Percentiles rank a stretch among this genome's conserved stretches.
These are phyloP conservation scores for Spodoptera frugiperda DNA, from an alignment of 1,140 invertebrate genomes.

Conservation along the genomic window DNA sequence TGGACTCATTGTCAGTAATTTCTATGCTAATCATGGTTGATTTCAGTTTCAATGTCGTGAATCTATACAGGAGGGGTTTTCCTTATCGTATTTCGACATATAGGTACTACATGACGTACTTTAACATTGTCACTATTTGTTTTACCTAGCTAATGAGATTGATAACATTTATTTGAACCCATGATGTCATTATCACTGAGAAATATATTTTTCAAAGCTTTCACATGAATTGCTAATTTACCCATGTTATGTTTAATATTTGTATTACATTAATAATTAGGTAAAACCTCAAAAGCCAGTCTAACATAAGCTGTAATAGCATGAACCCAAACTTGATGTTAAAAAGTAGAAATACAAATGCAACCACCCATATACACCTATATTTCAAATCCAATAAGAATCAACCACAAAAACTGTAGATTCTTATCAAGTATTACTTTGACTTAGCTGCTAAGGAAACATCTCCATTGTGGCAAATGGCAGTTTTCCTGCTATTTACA, in stretches of 20 bases:
- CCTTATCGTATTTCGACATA: constrained; percentile 31
- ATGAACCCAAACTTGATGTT: background rate
- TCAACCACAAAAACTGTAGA: constrained; percentile 2
- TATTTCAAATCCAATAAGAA: constrained; percentile 10
- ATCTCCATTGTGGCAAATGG: constrained; percentile 14
- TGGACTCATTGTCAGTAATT: constrained; percentile 37
- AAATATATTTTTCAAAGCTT: background rate
- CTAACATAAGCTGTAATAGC: background rate
- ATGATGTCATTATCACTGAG: background rate
- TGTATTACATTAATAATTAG: background rate
- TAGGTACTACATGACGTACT: background rate
- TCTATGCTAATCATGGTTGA: constrained; percentile 37
- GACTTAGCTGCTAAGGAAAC: constrained; percentile 9
- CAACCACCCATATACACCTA: background rate
- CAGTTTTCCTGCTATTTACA: constrained; percentile 27
- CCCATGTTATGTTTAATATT: background rate
- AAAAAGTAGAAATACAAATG: background rate
- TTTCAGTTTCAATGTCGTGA: constrained; percentile 26
- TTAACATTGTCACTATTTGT: background rate
- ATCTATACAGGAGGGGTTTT: constrained; percentile 32
- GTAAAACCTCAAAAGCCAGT: too few species aligned
- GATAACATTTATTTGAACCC: constrained; percentile 19
- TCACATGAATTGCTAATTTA: background rate
- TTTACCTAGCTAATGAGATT: constrained; percentile 25
- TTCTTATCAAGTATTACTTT: background rate